Base-by-base conservation (phyloP, 2,888 invertebrate species). In the Aelia acuminata region DNA sequence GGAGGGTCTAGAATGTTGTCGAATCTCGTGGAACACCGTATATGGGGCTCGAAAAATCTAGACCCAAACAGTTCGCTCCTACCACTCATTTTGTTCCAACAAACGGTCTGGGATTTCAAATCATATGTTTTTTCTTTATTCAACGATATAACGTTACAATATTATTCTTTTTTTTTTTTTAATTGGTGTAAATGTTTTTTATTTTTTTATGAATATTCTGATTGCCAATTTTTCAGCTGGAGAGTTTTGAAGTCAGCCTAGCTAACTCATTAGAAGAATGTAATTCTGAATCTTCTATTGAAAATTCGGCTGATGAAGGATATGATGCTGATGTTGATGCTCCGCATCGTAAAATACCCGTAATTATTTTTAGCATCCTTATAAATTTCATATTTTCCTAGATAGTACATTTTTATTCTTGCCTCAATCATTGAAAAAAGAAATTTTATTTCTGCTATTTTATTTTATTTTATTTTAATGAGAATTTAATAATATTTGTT, bases 301-400 rank as follows among this genome's bases (percentile, higher is more conserved):
- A 90, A 57, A 86, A 89, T 48, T 90, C 90, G 0, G 94, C 94
- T 3, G 95, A 95, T 91, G 94, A 95, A 91, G 95, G 95, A 0
- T 95, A 95, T 90, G 95, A 95, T 92, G 95, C 95, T 10, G 95
- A 95, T 91, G 93, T 94, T 18, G 95, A 95, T 91, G 91, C 94
- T 48, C 92, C 92, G 39, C 89, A 90, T 43, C 85, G 88, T 86
- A 89, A 89, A 89, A 53, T 70, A 48, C 89, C 88, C 84, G 90
- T 90, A 89, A 43, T 49, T 11, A 63, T n/a, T 26, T 26, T n/a
- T 26, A 47, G 1, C 7, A 35, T 49, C 5, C 11, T 57, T 57
- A 39, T 31, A 26, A 26, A 18, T 13, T 57, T 11, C 15, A 43
- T 4, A 43, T n/a, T 43, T 47, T 7, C 20, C 10, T 10, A n/a